Evolutionary conservation across 2,797 vertebrate species (phyloP), one percentile per base, ranked within the genome.

Genomic region (Pseudochirops corinnae): DNA sequence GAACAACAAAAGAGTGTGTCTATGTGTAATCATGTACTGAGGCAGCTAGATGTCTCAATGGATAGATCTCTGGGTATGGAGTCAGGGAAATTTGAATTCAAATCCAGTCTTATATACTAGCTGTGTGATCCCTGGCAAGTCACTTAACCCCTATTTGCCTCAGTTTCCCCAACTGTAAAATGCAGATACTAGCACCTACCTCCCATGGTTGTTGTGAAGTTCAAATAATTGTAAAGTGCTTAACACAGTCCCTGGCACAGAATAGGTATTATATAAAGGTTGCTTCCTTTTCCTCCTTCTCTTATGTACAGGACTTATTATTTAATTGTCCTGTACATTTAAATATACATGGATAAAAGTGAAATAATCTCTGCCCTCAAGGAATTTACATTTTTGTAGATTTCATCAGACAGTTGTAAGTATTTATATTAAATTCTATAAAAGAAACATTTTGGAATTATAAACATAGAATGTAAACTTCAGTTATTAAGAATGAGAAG

Each of bases 401-500:
- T 90, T 24, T 90, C 90, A 29, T 24, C 10, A 90, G 13, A 90
- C 13, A 50, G 26, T 6, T 90, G 9, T 90, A 26, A 90, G 26
- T 90, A 90, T n/a, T 90, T 29, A 90, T 90, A 52, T 90, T 90
- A 26, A 46, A 52, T 21, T 46, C 18, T 1, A 10, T 52, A 90
- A 53, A 9, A 90, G 90, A 53, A 90, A 90, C 16, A 74, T 52
- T 74, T 39, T 74, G 33, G 4, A 74, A 74, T 74, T 74, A 90
- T 58, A 92, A 92, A 62, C 28, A 92, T 56, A 91, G 56, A 55
- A 94, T 94, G 57, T 39, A 93, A 95, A 96, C 97, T 92, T 92
- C 55, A 97, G 92, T 90, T 98, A 96, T 97, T 98, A 97, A 97
- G 87, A 97, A 96, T 97, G 96, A 96, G 96, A 96, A 96, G 94